phyloP scores from a whole-genome alignment of 35 echinoderm and acorn worm genomes.

The Ophiothrix spiculata region DNA sequence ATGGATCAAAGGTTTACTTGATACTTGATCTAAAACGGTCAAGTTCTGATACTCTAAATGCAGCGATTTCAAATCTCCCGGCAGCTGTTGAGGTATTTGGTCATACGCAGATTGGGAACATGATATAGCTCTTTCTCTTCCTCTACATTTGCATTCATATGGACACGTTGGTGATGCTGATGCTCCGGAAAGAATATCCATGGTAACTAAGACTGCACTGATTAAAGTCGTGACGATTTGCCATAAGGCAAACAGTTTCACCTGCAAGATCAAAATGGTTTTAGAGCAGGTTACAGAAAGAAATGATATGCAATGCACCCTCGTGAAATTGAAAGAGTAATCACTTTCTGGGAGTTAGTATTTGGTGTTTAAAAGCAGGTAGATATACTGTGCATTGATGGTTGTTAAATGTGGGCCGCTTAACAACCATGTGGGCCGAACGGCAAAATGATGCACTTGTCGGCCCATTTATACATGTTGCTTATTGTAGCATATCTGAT shows the following conservation, averaged over 20 bases:
- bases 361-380: no score
- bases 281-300: no score
- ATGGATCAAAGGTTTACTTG: neutral
- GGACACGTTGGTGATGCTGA: neutral
- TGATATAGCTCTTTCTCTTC: neutral
- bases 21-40: neutral
- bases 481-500: no score
- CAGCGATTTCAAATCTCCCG: neutral
- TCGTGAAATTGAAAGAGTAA: no score
- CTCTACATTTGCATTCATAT: conserved; percentile 12
- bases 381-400: no score
- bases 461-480: no score
- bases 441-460: no score
- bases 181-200: neutral
- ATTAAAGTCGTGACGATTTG: neutral
- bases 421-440: no score
- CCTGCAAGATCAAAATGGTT: neutral
- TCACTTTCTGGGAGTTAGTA: no score
- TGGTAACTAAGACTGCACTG: neutral
- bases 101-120: neutral
- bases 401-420: no score
- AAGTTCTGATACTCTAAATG: conserved; percentile 13
- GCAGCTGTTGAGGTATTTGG: conserved; percentile 3
- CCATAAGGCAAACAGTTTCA: conserved; percentile 4
- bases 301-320: no score